phyloP scores from a whole-genome alignment of 1,140 invertebrate genomes.

The Drosophila tani region DNA sequence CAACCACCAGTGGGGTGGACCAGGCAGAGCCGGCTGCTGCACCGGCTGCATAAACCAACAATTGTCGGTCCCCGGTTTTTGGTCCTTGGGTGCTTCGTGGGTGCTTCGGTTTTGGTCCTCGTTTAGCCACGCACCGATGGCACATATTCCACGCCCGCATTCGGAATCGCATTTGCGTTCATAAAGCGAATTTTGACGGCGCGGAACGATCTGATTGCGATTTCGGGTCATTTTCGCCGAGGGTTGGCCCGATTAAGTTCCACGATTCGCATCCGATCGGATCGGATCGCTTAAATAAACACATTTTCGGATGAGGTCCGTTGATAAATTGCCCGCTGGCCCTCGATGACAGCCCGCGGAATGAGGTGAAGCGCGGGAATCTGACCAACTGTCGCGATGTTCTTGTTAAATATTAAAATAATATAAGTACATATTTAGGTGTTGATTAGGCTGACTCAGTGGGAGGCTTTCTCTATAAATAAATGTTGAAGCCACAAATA shows the following conservation, averaged over 20 bases:
- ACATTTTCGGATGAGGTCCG: conserved; percentile 57
- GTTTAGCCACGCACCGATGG: conserved; percentile 75
- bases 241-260: conserved; percentile 71
- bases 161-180: conserved; percentile 39
- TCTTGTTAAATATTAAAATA: conserved; percentile 27
- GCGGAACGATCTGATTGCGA: conserved; percentile 75
- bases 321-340: conserved; percentile 68
- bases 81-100: conserved; percentile 11
- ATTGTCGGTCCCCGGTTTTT: conserved; percentile 62
- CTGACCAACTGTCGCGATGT: conserved; percentile 48
- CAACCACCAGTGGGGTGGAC: conserved; percentile 67
- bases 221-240: conserved; percentile 32
- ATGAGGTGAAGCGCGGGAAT: conserved; percentile 37
- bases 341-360: conserved; percentile 54
- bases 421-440: not conserved
- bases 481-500: not conserved
- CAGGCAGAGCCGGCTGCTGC: conserved; percentile 58
- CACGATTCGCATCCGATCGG: conserved; percentile 9
- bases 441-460: not conserved
- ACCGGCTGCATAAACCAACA: conserved; percentile 84
- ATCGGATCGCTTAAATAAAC: conserved; percentile 64
- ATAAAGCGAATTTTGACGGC: conserved; percentile 76
- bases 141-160: conserved; percentile 80
- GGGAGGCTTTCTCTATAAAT: not conserved
- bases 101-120: conserved; percentile 28